Conservation (phyloP, 2,888 invertebrate species). For the Syrista parreyssii region DNA sequence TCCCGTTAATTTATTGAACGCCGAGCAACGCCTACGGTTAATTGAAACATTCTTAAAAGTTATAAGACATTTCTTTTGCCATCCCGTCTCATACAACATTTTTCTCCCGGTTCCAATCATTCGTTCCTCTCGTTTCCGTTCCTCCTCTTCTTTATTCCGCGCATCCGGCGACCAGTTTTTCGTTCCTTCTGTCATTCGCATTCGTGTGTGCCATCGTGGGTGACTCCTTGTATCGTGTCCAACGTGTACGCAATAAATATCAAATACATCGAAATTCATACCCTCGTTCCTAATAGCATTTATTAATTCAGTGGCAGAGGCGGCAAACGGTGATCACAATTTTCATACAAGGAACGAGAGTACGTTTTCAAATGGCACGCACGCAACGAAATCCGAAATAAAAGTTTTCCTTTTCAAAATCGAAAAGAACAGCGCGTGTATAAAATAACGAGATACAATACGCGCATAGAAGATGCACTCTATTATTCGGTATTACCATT, state of each 20-base stretch:
- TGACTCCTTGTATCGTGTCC: neutral
- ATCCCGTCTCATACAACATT: slow-evolving; percentile 37
- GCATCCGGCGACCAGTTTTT: neutral
- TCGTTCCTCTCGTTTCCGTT: neutral
- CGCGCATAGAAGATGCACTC: slow-evolving; percentile 3
- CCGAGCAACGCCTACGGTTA: slow-evolving; percentile 33
- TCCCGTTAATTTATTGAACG: slow-evolving; percentile 26
- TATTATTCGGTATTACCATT: slow-evolving; percentile 3
- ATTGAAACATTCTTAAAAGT: slow-evolving; percentile 34
- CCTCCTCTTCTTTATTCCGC: neutral
- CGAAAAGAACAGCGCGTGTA: neutral
- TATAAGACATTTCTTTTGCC: slow-evolving; percentile 53
- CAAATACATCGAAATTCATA: neutral
- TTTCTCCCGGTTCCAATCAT: neutral
- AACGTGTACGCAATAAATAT: neutral
- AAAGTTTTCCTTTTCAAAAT: neutral
- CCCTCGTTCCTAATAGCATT: neutral
- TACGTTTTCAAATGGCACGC: neutral
- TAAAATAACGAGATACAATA: slow-evolving; percentile 12
- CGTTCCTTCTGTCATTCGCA: neutral
- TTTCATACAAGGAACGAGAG: neutral
- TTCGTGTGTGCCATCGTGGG: neutral
- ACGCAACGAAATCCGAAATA: neutral
- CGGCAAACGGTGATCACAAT: neutral
- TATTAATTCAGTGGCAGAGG: neutral